Evolutionary conservation across 2,797 vertebrate genomes (phyloP), one percentile per base, ranked within the genome.

Genomic region (Echeneis naucrates): DNA sequence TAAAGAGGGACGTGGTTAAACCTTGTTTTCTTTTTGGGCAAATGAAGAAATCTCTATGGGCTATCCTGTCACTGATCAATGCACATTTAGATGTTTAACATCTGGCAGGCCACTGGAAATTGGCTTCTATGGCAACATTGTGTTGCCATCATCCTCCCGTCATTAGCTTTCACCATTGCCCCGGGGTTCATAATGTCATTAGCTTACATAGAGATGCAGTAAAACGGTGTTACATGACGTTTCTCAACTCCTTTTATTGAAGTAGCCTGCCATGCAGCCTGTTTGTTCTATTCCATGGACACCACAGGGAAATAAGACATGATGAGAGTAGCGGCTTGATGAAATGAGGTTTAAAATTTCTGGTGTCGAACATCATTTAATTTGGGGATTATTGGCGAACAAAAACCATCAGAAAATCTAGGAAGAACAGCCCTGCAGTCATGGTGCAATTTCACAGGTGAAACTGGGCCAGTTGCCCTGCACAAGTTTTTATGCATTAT

Each of bases 51-150:
- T 72, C 84, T 95, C 95, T 86, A 74, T 92, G 92, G 94, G 94
- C 95, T 92, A 89, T 93, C 90, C 93, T 96, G 96, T 97, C 96
- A 97, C 95, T 96, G 96, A 98, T 97, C 97, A 96, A 96, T 96
- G 96, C 96, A 96, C 95, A 93, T 92, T 95, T 95, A 95, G 95
- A 96, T 96, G 95, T 95, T 94, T 88, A 96, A 96, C 97, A 99
- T 98, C 97, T 99, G 97, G 96, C 95, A 95, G 95, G 95, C 95
- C 95, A 96, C 96, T 97, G 96, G 96, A 97, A 97, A 97, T 96
- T 95, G 96, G 95, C 95, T 96, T 86, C 94, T 97, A 95, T 95
- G 95, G 95, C 95, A 97, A 96, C 95, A 96, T 94, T 89, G 96
- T 93, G 93, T 96, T 85, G 95, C 97, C 96, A 97, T 97, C 96